Base-by-base conservation (phyloP, 2,113 vertebrate species). In the Tor tambroides region DNA sequence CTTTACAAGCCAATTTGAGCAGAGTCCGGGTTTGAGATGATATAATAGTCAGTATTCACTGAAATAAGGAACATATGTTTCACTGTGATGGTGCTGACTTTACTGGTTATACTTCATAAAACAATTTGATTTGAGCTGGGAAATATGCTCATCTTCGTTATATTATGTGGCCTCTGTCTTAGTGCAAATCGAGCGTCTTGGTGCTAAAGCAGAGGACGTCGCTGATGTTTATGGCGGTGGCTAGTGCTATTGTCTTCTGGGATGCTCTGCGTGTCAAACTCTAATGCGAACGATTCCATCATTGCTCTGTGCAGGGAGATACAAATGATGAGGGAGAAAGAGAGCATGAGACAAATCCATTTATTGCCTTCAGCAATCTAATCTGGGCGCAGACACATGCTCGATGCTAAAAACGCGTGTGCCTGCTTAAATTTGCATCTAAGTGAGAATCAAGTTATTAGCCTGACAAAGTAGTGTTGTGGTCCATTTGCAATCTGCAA, bases 281-380 rank as follows among this genome's bases (percentile, higher is more conserved):
- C 15, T 65, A 43, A 65, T 86, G 84, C 61, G 69, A 90, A 86
- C 88, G 88, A 90, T 92, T 90, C 41, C 84, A 89, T 91, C 87
- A 90, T 69, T 85, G 32, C 84, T 72, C 74, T 61, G 15, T 17
- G 54, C 38, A 83, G 51, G 32, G 30, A 72, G 46, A 84, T 72
- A 88, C 84, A 86, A 74, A 59, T 23, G 84, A 54, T 23, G 78
- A 89, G 59, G 61, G 41, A 84, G 54, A 86, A 69, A 91, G 49
- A 49, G 32, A 88, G 83, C 79, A 1, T 15, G 81, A 80, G 81
- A 92, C 88, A 92, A 90, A 93, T 91, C 85, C 46, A 41, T 88
- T 89, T 88, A 76, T 91, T 91, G 89, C 90, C 85, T 65, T 88
- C 90, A 90, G 89, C 69, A 90, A 91, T 92, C 35, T 85, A 81